Conservation (phyloP, 2,888 invertebrate species). For the Chaetogeoica ovagalla region DNA sequence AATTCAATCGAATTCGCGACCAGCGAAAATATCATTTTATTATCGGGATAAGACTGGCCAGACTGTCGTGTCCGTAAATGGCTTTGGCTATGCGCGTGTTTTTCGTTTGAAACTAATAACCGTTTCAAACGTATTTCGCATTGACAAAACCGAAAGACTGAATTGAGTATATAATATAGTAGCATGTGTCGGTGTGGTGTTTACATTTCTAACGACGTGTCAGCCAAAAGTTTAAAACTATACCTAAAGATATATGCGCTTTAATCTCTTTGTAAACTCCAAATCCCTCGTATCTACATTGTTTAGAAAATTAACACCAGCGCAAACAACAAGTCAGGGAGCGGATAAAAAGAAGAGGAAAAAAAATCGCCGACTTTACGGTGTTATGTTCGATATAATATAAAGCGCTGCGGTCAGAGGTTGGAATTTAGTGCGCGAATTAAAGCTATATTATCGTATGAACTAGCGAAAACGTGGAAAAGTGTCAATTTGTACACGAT, state of each 20-base stretch:
- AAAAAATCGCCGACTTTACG: background rate
- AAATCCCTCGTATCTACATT: slow-evolving; percentile 6
- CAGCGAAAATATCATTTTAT: no score
- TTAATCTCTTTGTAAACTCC: slow-evolving; percentile 34
- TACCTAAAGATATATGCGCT: slow-evolving; percentile 10
- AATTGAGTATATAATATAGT: no score
- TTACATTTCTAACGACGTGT: slow-evolving; percentile 11
- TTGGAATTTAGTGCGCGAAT: no score
- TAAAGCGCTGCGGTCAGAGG: no score
- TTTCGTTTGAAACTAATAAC: slow-evolving; percentile 2
- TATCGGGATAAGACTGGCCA: background rate
- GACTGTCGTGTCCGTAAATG: background rate
- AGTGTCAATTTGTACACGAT: no score
- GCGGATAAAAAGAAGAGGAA: background rate
- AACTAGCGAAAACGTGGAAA: no score
- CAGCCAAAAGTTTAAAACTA: background rate
- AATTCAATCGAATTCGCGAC: no score
- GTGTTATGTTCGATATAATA: background rate
- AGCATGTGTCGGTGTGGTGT: background rate
- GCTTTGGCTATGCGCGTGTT: background rate
- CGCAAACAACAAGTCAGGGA: background rate
- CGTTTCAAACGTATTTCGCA: background rate
- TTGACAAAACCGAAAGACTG: background rate
- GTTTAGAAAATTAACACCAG: background rate
- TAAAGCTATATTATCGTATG: no score